phyloP scores from a whole-genome alignment of 2,113 vertebrate genomes.

The Ahaetulla prasina region DNA sequence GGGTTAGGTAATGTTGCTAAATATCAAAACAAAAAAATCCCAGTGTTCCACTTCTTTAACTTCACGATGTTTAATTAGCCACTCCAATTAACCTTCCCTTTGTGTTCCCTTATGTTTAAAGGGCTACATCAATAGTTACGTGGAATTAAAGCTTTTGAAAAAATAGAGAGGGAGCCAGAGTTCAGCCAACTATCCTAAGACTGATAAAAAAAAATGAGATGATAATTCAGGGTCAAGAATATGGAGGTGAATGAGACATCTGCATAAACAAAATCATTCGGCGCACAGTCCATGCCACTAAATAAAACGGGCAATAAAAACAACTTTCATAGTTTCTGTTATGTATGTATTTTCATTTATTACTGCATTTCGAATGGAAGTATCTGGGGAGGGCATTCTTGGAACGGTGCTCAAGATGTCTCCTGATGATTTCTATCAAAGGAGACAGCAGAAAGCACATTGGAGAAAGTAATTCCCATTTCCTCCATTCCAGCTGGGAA shows the following conservation, averaged over 20 bases:
- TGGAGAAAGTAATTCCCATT: neutral
- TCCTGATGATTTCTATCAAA: neutral
- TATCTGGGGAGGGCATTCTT: neutral
- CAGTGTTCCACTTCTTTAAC: conserved; percentile 58
- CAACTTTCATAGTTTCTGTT: neutral
- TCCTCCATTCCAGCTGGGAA: neutral
- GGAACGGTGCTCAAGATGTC: neutral
- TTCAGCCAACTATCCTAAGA: conserved; percentile 52
- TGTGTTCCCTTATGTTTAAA: conserved; percentile 66
- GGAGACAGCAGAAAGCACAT: neutral
- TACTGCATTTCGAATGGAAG: neutral
- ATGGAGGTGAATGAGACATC: neutral
- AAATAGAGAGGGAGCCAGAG: neutral
- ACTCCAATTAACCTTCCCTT: conserved; percentile 63
- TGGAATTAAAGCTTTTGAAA: conserved; percentile 54
- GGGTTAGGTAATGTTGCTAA: conserved; percentile 53
- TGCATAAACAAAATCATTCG: conserved; percentile 23
- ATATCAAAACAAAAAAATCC: conserved; percentile 57
- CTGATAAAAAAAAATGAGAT: conserved; percentile 34
- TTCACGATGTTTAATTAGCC: conserved; percentile 68
- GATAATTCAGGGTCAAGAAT: conserved; percentile 39
- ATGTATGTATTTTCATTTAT: neutral
- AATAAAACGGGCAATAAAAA: conserved; percentile 40
- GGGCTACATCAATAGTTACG: conserved; percentile 55
- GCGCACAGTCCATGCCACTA: conserved; percentile 30